These are phyloP conservation scores for Lepidochrysops patricia DNA, from an alignment of 2,888 invertebrate species.

Conservation along the genomic window DNA sequence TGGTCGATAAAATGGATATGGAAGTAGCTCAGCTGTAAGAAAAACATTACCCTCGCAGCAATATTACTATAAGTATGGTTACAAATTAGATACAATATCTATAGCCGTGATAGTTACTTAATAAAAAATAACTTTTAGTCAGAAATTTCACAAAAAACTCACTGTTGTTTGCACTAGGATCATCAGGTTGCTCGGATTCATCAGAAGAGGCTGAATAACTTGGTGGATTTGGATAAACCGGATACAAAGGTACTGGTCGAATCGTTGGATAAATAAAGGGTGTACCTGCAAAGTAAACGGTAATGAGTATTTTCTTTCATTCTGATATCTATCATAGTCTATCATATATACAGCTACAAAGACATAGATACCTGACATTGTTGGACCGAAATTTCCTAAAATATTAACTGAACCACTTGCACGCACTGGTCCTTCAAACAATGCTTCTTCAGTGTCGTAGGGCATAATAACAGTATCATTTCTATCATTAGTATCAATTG, in stretches of 20 bases:
- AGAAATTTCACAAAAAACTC: not conserved
- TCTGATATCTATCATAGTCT: not conserved
- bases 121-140: too few relatives aligned
- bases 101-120: too few relatives aligned
- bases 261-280: not conserved
- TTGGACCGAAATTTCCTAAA: not conserved
- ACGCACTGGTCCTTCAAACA: conserved; percentile 9
- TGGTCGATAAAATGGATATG: not conserved
- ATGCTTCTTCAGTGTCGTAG: not conserved
- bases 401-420: conserved; percentile 11
- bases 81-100: too few relatives aligned
- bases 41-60: too few relatives aligned
- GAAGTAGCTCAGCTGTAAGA: not conserved
- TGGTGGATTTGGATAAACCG: not conserved
- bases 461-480: not conserved
- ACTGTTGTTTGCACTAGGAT: not conserved
- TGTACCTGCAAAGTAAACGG: not conserved
- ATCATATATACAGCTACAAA: not conserved
- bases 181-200: not conserved
- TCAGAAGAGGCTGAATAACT: not conserved
- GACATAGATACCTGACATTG: not conserved
- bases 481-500: not conserved
- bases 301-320: not conserved
- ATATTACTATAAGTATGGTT: too few relatives aligned
- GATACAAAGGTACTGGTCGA: not conserved